Conservation (phyloP, 1,140 invertebrate genomes). For the Drosophila nebulosa region DNA sequence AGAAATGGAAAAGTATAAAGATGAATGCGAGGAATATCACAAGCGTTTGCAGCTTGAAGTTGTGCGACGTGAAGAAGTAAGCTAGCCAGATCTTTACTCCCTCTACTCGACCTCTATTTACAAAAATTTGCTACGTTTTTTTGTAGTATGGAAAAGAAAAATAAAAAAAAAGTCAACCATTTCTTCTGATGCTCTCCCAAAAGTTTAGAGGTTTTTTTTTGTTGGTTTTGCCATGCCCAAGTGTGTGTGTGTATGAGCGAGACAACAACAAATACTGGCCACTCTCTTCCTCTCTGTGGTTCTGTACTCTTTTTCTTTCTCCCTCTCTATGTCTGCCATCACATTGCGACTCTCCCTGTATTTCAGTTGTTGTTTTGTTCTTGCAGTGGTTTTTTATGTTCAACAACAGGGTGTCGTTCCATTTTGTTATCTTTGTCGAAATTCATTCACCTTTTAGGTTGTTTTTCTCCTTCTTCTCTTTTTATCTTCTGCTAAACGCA, state of each 20-base stretch:
- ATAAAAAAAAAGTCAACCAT: constrained; percentile 32
- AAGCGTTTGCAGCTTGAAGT: constrained; percentile 94
- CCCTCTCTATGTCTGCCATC: constrained; percentile 10
- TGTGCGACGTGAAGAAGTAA: constrained; percentile 97
- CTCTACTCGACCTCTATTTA: constrained; percentile 11
- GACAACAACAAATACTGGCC: constrained; percentile 26
- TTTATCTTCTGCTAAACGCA: constrained; percentile 2
- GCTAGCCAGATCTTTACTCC: constrained; percentile 60
- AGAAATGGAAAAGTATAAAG: constrained; percentile 98
- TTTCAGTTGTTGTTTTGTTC: constrained; percentile 39
- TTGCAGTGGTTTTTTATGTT: constrained; percentile 41
- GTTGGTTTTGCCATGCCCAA: not conserved
- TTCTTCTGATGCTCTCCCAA: constrained; percentile 30
- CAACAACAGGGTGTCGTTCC: constrained; percentile 35
- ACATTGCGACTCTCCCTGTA: constrained; percentile 11
- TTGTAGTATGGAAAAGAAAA: constrained; percentile 20
- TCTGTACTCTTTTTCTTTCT: not conserved
- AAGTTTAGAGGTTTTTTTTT: not conserved
- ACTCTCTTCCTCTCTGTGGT: constrained; percentile 3
- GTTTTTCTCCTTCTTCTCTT: constrained; percentile 38
- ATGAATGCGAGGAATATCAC: constrained; percentile 95
- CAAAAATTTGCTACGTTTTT: constrained; percentile 23
- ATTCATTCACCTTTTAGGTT: constrained; percentile 67
- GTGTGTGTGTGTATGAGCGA: constrained; percentile 31
- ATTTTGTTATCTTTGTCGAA: constrained; percentile 52